Evolutionary conservation across 2,888 invertebrate genomes (phyloP).

Genomic region (Sepioteuthis lessoniana): DNA sequence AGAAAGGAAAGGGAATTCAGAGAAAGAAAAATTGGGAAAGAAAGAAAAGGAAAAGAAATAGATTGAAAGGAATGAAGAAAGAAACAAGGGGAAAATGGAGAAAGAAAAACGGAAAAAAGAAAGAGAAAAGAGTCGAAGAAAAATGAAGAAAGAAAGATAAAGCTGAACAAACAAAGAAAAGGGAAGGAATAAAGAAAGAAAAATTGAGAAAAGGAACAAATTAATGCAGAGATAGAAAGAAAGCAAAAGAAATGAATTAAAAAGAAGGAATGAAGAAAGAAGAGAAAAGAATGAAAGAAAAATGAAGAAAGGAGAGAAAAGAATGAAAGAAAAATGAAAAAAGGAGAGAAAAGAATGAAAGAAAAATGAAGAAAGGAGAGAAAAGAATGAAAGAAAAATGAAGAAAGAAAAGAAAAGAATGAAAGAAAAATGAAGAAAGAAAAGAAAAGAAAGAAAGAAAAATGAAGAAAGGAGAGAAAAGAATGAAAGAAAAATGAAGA

Average conservation of each 20-base stretch:
- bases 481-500: no score
- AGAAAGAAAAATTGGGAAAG: no score
- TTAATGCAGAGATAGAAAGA: no score
- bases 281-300: background rate
- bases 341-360: conserved; percentile 45
- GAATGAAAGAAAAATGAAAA: background rate
- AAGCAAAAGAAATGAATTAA: no score
- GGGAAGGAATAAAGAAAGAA: no score
- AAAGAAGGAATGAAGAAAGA: no score
- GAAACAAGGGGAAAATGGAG: background rate
- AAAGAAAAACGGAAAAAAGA: background rate
- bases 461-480: no score
- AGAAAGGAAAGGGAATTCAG: no score
- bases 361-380: background rate
- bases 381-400: no score
- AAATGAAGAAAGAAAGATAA: no score
- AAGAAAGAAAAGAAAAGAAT: background rate
- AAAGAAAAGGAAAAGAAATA: background rate
- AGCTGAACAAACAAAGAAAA: background rate
- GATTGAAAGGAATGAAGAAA: background rate
- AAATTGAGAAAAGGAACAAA: no score
- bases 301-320: background rate
- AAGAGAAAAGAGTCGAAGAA: background rate
- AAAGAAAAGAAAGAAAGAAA: background rate
- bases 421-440: background rate